These are phyloP conservation scores for Botia almorhae DNA, from an alignment of 2,797 vertebrate species.

Conservation along the genomic window DNA sequence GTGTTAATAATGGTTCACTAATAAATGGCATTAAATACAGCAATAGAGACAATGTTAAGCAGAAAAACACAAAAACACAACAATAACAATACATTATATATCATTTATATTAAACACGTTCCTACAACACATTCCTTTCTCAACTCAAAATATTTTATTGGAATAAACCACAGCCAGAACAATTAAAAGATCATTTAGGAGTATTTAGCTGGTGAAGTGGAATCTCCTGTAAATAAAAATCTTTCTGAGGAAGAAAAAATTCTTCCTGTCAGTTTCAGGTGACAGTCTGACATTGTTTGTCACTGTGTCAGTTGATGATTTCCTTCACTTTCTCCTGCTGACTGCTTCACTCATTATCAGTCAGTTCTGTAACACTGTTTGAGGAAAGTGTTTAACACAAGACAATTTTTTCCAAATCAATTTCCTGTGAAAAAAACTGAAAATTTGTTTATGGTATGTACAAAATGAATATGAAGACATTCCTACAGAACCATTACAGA, in stretches of 20 bases:
- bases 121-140: too few species aligned
- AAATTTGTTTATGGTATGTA: background rate
- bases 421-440: background rate
- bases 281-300: slow-evolving; percentile 38
- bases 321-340: slow-evolving; percentile 59
- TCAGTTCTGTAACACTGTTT: slow-evolving; percentile 47
- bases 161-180: too few species aligned
- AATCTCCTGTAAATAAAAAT: background rate
- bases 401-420: background rate
- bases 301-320: slow-evolving; percentile 36
- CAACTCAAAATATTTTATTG: too few species aligned
- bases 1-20: slow-evolving; percentile 54
- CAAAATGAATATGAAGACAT: background rate
- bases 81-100: too few species aligned
- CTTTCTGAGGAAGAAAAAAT: background rate
- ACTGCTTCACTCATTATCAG: slow-evolving; percentile 65
- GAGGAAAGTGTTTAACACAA: background rate
- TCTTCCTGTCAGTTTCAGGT: slow-evolving; percentile 8
- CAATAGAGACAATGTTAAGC: slow-evolving; percentile 39
- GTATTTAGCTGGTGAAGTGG: background rate
- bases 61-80: too few species aligned
- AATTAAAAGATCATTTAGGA: too few species aligned
- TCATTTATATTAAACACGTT: too few species aligned
- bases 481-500: background rate
- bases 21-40: slow-evolving; percentile 56